Evolutionary conservation across 2,113 vertebrate species (phyloP).

Genomic region (Vulpes vulpes): DNA sequence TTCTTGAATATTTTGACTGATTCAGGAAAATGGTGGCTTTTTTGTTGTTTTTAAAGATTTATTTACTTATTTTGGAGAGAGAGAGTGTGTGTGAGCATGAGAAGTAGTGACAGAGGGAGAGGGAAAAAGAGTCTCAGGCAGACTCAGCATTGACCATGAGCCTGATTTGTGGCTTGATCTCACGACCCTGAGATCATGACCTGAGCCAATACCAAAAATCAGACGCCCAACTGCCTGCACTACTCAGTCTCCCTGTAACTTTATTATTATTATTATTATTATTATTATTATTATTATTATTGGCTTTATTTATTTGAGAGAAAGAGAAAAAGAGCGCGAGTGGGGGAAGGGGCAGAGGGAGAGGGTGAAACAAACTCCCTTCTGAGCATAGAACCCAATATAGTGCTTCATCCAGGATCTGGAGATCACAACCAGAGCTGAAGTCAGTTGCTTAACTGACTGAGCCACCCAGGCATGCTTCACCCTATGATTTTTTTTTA

Average conservation of each 20-base stretch:
- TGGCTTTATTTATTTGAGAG: neutral
- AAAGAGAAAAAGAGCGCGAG: neutral
- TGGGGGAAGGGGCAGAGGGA: neutral
- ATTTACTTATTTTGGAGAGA: neutral
- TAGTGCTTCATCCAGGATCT: neutral
- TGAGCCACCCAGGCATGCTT: neutral
- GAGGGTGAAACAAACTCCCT: neutral
- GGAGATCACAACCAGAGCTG: neutral
- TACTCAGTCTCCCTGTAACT: neutral
- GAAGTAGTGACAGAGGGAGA: neutral
- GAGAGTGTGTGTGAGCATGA: neutral
- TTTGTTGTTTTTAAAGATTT: neutral
- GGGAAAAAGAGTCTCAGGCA: neutral
- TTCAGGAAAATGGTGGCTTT: neutral
- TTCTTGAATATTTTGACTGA: neutral
- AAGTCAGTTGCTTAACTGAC: neutral
- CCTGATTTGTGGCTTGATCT: neutral
- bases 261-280: no score
- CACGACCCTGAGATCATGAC: neutral
- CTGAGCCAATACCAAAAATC: neutral
- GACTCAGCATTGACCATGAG: neutral
- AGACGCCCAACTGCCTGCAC: neutral
- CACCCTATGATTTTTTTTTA: neutral
- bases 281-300: no score
- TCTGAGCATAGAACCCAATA: neutral